Evolutionary conservation across 2,113 vertebrate genomes (phyloP).

Genomic region (Cyanocitta stelleri): DNA sequence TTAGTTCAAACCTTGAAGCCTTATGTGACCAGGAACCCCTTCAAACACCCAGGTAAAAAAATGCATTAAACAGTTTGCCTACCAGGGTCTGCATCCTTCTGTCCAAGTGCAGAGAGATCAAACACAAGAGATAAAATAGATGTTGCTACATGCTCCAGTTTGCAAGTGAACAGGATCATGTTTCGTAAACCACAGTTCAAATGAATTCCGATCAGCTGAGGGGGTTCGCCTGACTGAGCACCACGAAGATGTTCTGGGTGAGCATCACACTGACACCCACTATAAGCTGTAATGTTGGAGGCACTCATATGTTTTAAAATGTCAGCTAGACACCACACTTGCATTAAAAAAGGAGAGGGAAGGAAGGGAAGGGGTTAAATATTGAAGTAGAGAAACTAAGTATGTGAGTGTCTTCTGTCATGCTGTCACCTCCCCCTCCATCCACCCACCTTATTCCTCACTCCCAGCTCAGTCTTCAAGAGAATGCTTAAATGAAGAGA

Average conservation of each 20-base stretch:
- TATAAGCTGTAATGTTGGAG: neutral
- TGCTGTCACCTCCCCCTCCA: neutral
- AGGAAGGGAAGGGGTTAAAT: neutral
- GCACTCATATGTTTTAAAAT: neutral
- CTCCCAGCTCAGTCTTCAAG: neutral
- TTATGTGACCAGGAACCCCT: neutral
- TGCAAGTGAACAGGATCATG: neutral
- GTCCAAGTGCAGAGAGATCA: neutral
- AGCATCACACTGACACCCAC: neutral
- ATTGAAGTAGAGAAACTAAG: neutral
- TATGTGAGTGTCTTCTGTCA: constrained; percentile 6
- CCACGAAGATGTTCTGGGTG: neutral
- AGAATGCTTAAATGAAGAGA: neutral
- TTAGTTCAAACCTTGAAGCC: neutral
- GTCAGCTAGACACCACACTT: neutral
- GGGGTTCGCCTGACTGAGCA: neutral
- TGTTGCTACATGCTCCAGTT: neutral
- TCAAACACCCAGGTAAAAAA: neutral
- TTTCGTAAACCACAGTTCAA: neutral
- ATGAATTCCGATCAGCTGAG: neutral
- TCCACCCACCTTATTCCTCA: neutral
- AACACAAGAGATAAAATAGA: neutral
- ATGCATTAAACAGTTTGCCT: neutral
- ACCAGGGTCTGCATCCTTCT: neutral
- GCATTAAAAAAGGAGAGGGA: neutral